A percentile compares a stretch with the other conserved stretches of the same genome.
Conservation (phyloP, 2,888 invertebrate genomes). For the Maniola hyperantus region DNA sequence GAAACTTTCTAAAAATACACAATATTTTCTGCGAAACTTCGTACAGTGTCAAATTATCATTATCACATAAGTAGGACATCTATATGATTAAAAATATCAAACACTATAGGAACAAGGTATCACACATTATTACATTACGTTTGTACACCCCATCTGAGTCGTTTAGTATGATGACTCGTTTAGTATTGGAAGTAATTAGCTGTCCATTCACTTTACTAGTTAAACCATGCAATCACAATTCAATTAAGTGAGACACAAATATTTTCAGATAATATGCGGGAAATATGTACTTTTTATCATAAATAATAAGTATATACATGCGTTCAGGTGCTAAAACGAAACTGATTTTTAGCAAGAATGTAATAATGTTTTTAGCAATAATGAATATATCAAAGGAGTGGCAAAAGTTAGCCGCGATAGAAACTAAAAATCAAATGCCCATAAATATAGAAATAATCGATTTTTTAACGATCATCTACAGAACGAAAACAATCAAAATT, state of each 20-base stretch:
- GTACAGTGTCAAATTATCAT: not conserved
- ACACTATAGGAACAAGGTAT: slow-evolving; percentile 32
- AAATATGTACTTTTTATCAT: not conserved
- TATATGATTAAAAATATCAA: slow-evolving; percentile 7
- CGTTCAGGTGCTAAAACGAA: too few relatives aligned
- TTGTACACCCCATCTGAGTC: not conserved
- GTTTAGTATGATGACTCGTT: not conserved
- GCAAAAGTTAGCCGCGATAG: too few relatives aligned
- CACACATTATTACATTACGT: slow-evolving; percentile 18
- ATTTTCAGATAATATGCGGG: not conserved
- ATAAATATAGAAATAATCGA: too few relatives aligned
- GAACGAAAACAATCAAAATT: too few relatives aligned
- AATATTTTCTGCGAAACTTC: not conserved
- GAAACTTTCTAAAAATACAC: not conserved
- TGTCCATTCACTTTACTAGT: slow-evolving; percentile 2
- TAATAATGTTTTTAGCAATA: too few relatives aligned
- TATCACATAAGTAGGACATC: not conserved
- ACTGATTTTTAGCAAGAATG: too few relatives aligned
- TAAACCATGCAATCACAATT: not conserved
- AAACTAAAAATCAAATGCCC: too few relatives aligned
- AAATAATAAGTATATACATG: not conserved
- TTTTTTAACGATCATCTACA: too few relatives aligned
- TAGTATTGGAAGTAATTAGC: slow-evolving; percentile 1
- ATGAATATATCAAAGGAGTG: too few relatives aligned
- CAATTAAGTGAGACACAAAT: not conserved